Evolutionary conservation across 2,113 vertebrate species (phyloP).

Genomic region (Prunella fulvescens): DNA sequence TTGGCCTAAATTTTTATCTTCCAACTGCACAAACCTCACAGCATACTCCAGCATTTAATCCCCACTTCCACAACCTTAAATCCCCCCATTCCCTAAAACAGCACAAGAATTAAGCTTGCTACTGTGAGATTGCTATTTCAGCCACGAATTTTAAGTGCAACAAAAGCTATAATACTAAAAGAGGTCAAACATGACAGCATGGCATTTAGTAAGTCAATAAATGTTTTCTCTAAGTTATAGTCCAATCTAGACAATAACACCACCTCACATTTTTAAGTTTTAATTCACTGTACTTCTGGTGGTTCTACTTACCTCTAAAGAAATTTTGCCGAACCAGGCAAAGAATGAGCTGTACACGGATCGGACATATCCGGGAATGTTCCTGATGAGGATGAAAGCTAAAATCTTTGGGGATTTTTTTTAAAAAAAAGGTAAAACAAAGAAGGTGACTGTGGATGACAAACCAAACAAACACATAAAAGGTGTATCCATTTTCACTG

Average conservation of each 20-base stretch:
- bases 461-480: neutral
- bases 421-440: neutral
- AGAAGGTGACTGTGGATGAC: neutral
- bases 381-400: conserved; percentile 95
- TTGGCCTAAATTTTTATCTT: neutral
- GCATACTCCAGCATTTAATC: neutral
- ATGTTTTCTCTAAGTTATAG: neutral
- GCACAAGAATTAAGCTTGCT: neutral
- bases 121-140: neutral
- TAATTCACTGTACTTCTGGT: neutral
- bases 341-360: conserved; percentile 98
- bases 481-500: neutral
- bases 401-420: conserved; percentile 81
- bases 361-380: conserved; percentile 92
- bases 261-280: neutral
- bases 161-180: neutral
- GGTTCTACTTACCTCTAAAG: conserved; percentile 86
- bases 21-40: neutral
- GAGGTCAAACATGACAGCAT: neutral
- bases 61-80: neutral
- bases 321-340: conserved; percentile 98
- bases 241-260: neutral
- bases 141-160: neutral
- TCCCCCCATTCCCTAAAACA: neutral
- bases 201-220: neutral